phyloP scores from a whole-genome alignment of 2,797 vertebrate genomes.

The Peromyscus aztecus region DNA sequence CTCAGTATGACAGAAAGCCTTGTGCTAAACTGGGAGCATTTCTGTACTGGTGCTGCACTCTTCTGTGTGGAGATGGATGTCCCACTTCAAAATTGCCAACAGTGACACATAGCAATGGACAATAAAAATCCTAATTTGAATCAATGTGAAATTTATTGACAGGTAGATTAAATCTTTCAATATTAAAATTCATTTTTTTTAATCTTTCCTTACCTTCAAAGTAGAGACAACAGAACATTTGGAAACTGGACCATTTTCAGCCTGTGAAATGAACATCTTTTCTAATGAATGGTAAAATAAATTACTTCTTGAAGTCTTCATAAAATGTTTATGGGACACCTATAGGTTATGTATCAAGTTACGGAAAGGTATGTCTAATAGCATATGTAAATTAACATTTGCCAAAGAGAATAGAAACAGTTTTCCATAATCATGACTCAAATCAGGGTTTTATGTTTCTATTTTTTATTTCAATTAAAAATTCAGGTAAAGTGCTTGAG shows the following conservation, averaged over 20 bases:
- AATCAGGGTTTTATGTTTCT: not conserved
- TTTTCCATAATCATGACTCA: not conserved
- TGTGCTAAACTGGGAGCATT: not conserved
- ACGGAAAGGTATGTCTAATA: too few species aligned
- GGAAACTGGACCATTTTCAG: not conserved
- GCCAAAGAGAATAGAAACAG: not conserved
- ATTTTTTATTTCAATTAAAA: not conserved
- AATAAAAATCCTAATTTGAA: not conserved
- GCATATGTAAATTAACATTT: not conserved
- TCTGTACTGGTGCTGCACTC: rapidly evolving
- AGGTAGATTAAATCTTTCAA: not conserved
- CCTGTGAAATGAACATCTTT: not conserved
- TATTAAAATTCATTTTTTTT: not conserved
- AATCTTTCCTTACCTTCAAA: not conserved
- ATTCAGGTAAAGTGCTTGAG: not conserved
- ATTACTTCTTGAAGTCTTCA: not conserved
- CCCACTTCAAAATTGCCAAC: not conserved
- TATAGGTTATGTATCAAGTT: not conserved
- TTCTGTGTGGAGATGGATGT: not conserved
- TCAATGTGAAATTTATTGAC: not conserved
- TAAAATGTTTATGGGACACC: not conserved
- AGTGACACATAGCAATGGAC: not conserved
- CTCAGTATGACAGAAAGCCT: not conserved
- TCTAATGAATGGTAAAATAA: not conserved
- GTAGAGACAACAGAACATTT: not conserved